Conservation (phyloP, 2,797 vertebrate species). For the Manis pentadactyla region DNA sequence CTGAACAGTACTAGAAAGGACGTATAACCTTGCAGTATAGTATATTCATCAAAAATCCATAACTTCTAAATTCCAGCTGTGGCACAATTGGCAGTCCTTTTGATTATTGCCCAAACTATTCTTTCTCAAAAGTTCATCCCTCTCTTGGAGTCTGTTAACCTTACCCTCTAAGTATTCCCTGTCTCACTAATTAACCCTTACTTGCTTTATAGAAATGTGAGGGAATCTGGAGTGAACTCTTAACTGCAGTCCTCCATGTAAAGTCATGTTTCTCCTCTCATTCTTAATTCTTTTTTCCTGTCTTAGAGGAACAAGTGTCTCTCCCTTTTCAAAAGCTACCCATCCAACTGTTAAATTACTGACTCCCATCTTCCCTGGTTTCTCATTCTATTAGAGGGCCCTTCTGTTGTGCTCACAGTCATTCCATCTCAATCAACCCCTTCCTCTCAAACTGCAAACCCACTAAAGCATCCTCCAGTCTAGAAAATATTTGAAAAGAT, state of each 20-base stretch:
- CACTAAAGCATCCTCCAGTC: neutral
- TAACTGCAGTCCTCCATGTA: neutral
- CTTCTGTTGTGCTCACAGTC: neutral
- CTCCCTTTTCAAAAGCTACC: neutral
- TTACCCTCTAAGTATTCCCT: neutral
- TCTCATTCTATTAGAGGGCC: neutral
- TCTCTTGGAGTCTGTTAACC: neutral
- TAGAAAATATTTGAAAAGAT: conserved; percentile 8
- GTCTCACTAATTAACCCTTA: neutral
- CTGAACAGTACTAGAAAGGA: neutral
- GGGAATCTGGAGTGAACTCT: neutral
- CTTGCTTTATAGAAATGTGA: neutral
- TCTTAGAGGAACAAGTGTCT: neutral
- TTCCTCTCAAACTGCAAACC: neutral
- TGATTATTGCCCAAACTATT: conserved; percentile 8
- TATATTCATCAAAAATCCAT: neutral
- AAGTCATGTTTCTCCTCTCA: neutral
- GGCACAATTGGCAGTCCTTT: neutral
- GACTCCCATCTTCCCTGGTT: neutral
- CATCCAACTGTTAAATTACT: neutral
- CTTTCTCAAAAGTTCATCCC: neutral
- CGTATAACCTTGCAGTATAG: neutral
- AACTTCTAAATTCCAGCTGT: conserved; percentile 1
- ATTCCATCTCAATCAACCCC: neutral
- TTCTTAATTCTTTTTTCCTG: neutral